Conservation (phyloP, 2,797 vertebrate species). For the Hafferia zeledoni region DNA sequence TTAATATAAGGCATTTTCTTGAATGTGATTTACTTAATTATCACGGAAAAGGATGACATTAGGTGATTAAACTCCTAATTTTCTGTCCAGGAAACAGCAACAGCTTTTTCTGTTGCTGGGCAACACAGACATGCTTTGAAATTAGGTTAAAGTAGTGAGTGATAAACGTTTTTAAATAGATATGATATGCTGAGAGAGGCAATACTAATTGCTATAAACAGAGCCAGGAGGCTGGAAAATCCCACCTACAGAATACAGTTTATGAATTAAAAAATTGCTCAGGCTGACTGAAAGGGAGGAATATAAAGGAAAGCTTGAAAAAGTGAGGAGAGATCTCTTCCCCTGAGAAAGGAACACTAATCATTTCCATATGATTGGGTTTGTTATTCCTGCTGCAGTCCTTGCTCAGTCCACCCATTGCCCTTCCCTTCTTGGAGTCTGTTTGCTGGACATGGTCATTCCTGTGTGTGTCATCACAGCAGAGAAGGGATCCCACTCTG, state of each 20-base stretch:
- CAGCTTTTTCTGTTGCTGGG: slow-evolving; percentile 45
- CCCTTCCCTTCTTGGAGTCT: background rate
- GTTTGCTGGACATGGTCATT: background rate
- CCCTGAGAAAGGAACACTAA: background rate
- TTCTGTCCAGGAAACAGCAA: slow-evolving; percentile 38
- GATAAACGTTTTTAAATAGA: slow-evolving; percentile 22
- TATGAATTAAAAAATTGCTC: background rate
- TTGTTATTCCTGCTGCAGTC: background rate
- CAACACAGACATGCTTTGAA: slow-evolving; percentile 39
- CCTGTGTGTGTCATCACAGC: background rate
- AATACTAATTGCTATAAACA: background rate
- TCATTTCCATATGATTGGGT: background rate
- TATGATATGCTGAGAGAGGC: slow-evolving; percentile 12
- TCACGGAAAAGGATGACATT: slow-evolving; percentile 8
- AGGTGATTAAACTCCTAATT: slow-evolving; percentile 39
- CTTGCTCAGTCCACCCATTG: background rate
- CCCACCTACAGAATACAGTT: background rate
- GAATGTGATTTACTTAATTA: slow-evolving; percentile 26
- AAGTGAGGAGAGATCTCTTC: background rate
- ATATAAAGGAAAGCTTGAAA: background rate
- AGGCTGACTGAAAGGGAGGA: background rate
- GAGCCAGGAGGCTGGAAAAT: slow-evolving; percentile 16
- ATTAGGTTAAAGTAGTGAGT: background rate
- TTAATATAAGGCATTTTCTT: slow-evolving; percentile 25
- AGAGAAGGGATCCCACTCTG: background rate